Evolutionary conservation across 1,140 invertebrate genomes (phyloP), one percentile per base, ranked within the genome.

Genomic region (Micrasema minimum): DNA sequence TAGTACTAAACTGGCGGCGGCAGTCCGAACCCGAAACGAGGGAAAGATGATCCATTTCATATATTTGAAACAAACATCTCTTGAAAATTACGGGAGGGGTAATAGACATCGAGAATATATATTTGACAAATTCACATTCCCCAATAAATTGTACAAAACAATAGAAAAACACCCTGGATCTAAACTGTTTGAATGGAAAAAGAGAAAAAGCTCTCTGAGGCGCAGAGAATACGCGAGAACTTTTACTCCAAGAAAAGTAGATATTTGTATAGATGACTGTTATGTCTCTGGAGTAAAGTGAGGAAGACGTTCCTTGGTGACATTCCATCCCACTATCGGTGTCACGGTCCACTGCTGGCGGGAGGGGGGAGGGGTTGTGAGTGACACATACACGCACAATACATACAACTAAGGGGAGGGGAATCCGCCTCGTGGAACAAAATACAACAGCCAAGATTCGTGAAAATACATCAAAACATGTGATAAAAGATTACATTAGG

Each of bases 401-500:
- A 61, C 66, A 59, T 69, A 69, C 66, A 61, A 55, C 50, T 10
- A 57, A 22, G 37, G 53, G 50, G 48, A 37, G 41, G 53, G 31
- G 65, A 55, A 37, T 23, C 50, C 37, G 20, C 57, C 20, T 38
- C 53, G 23, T 35, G 66, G 53, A 69, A 69, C 68, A 64, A 16
- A 64, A 64, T 45, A 68, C 66, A 50, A 68, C 68, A 70, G 59
- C 68, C 68, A 64, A 70, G 68, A 70, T 50, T 70, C 31, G 57
- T 62, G 59, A 70, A 64, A 70, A 50, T 64, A 71, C 69, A 71
- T 59, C 62, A 57, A 64, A 64, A 71, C 41, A 50, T 48, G 69
- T 70, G 68, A 70, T 62, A 71, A 38, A 65, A 62, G 31, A 48
- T 71, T 57, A 65, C 38, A 57, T 71, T 71, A n/a, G n/a, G n/a